These are phyloP conservation scores for Aromia moschata DNA, from an alignment of 2,888 invertebrate genomes.

Conservation along the genomic window DNA sequence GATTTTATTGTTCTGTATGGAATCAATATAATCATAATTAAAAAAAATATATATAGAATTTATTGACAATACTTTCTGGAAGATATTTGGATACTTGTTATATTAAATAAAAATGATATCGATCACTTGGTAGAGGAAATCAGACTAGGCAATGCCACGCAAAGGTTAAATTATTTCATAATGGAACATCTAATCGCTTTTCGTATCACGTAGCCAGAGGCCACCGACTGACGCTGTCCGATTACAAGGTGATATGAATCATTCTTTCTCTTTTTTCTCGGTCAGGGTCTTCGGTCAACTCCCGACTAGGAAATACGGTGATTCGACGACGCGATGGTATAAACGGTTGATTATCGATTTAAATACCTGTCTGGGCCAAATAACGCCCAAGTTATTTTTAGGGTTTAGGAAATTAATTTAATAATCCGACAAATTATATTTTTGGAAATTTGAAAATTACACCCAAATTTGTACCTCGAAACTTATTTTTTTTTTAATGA, in stretches of 20 bases:
- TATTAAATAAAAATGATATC: no score
- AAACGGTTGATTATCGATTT: neutral
- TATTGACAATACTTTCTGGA: no score
- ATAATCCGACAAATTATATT: no score
- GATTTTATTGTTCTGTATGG: no score
- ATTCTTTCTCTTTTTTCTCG: constrained; percentile 14
- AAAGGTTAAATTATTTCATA: constrained; percentile 2
- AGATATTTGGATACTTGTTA: no score
- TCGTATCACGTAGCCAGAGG: constrained; percentile 16
- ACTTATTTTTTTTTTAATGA: no score
- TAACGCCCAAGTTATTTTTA: neutral
- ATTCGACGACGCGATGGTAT: neutral
- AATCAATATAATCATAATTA: no score
- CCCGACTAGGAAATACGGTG: neutral
- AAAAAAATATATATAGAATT: no score
- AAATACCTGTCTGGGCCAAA: neutral
- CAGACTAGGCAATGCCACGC: neutral
- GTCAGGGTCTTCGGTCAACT: constrained; percentile 6
- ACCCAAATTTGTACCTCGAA: no score
- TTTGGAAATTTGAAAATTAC: no score
- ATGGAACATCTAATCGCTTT: constrained; percentile 3
- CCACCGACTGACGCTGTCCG: constrained; percentile 3
- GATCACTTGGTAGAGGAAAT: no score
- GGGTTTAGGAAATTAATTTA: no score
- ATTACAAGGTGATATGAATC: constrained; percentile 16